A percentile compares a stretch with the other conserved stretches of the same genome.
Conservation (phyloP, 1,140 invertebrate species). For the Pseudobourletiella spinata region DNA sequence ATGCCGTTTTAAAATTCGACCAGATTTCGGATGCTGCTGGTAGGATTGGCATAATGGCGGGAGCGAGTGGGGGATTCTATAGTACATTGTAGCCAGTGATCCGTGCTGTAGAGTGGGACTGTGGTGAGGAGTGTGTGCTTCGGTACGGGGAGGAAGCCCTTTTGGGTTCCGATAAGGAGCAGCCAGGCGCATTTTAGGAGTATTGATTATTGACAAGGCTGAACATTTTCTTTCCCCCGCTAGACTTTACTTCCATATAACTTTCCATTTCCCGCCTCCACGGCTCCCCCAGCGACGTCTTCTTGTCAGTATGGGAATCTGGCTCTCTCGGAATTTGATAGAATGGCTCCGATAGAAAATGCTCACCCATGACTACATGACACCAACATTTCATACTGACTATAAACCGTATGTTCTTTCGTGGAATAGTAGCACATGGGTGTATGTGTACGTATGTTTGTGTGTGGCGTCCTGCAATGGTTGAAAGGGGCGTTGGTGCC, state of each 20-base stretch:
- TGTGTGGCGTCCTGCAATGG: too few species aligned
- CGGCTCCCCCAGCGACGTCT: background rate
- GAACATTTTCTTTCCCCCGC: background rate
- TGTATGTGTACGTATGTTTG: too few species aligned
- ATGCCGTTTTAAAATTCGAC: too few species aligned
- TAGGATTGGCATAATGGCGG: background rate
- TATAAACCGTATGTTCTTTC: too few species aligned
- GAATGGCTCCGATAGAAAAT: too few species aligned
- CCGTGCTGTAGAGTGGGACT: background rate
- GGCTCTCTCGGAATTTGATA: too few species aligned
- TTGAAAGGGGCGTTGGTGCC: too few species aligned
- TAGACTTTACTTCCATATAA: background rate
- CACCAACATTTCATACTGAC: background rate
- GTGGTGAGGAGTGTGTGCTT: background rate
- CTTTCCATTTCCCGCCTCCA: background rate
- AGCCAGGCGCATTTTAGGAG: slow-evolving; percentile 10
- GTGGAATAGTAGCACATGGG: too few species aligned
- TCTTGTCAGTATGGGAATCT: too few species aligned
- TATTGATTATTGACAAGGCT: slow-evolving; percentile 13
- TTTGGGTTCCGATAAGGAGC: background rate
- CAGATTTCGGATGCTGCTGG: too few species aligned
- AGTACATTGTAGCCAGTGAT: background rate
- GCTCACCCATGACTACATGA: too few species aligned
- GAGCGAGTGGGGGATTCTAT: background rate
- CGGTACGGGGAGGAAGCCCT: background rate